Percentiles rank a stretch among this genome's conserved stretches.
phyloP scores from a whole-genome alignment of 2,113 vertebrate species.

The Psittacara wagleri region DNA sequence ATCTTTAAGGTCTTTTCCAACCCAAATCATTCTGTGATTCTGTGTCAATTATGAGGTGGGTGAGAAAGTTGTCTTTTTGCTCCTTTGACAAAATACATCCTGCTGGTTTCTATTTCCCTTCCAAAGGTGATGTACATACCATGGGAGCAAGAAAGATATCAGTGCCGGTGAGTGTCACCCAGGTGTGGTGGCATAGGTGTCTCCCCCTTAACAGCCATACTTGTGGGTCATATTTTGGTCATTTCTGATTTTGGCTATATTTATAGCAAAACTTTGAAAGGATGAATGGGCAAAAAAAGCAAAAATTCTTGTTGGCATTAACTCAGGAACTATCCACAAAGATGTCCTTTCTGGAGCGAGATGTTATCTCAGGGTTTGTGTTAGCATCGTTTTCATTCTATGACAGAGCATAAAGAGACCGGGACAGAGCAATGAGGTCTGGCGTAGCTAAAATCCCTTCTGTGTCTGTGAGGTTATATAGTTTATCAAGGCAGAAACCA shows the following conservation, averaged over 20 bases:
- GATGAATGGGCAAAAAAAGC: slow-evolving; percentile 26
- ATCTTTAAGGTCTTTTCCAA: background rate
- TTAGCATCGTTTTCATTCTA: slow-evolving; percentile 52
- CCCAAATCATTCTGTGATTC: background rate
- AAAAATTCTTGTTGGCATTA: slow-evolving; percentile 42
- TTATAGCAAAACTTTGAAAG: slow-evolving; percentile 47
- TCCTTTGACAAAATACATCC: background rate
- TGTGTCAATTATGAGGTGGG: background rate
- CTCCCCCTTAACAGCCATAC: background rate
- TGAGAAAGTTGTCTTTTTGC: background rate
- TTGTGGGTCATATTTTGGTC: slow-evolving; percentile 9
- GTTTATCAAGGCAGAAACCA: slow-evolving; percentile 68
- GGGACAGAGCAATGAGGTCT: slow-evolving; percentile 48
- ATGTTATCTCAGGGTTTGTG: slow-evolving; percentile 47
- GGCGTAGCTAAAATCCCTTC: slow-evolving; percentile 58
- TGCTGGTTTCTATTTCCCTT: background rate
- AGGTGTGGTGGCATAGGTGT: background rate
- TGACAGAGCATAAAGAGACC: slow-evolving; percentile 45
- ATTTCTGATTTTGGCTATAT: slow-evolving; percentile 28
- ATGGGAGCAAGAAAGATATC: background rate
- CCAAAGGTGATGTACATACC: rapidly evolving
- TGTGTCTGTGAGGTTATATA: slow-evolving; percentile 61
- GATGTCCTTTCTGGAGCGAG: slow-evolving; percentile 36
- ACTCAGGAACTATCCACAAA: slow-evolving; percentile 54
- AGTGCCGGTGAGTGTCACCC: background rate